These are phyloP conservation scores for Gortyna flavago DNA, from an alignment of 2,888 invertebrate genomes.

Conservation along the genomic window DNA sequence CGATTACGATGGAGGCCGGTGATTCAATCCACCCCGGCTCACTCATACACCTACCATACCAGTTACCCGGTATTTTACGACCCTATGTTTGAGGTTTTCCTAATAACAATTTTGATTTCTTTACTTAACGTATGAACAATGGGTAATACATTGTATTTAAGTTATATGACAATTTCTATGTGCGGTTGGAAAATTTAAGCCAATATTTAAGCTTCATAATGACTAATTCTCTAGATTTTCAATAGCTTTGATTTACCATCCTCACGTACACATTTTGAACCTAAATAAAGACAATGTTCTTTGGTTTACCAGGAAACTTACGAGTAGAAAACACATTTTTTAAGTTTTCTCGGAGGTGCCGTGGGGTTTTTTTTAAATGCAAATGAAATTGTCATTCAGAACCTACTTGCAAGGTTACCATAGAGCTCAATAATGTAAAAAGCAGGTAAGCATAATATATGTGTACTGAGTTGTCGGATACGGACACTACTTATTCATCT, in stretches of 20 bases:
- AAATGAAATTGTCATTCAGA: constrained; percentile 39
- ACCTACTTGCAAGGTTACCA: constrained; percentile 16
- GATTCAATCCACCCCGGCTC: constrained; percentile 74
- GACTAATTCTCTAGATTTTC: not conserved
- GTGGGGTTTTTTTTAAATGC: constrained; percentile 35
- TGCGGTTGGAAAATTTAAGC: constrained; percentile 13
- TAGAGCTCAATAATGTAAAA: not conserved
- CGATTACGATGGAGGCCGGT: constrained; percentile 75
- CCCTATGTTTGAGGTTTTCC: constrained; percentile 41
- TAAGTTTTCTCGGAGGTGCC: constrained; percentile 1
- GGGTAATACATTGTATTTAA: not conserved
- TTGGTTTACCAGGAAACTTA: constrained; percentile 25
- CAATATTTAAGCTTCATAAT: constrained; percentile 1
- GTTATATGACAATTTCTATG: constrained; percentile 1
- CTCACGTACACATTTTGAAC: not conserved
- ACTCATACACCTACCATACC: constrained; percentile 30
- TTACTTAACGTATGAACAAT: constrained; percentile 25
- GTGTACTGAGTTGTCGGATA: constrained; percentile 17
- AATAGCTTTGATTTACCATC: not conserved
- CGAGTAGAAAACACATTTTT: constrained; percentile 6
- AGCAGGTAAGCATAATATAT: not conserved
- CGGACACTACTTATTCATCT: constrained; percentile 17
- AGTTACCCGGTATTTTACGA: constrained; percentile 39
- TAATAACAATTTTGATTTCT: constrained; percentile 29
- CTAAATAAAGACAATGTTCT: not conserved